Percentiles rank a stretch among this genome's conserved stretches.
These are phyloP conservation scores for Aspidapion aeneum DNA, from an alignment of 2,888 invertebrate genomes.

Conservation along the genomic window DNA sequence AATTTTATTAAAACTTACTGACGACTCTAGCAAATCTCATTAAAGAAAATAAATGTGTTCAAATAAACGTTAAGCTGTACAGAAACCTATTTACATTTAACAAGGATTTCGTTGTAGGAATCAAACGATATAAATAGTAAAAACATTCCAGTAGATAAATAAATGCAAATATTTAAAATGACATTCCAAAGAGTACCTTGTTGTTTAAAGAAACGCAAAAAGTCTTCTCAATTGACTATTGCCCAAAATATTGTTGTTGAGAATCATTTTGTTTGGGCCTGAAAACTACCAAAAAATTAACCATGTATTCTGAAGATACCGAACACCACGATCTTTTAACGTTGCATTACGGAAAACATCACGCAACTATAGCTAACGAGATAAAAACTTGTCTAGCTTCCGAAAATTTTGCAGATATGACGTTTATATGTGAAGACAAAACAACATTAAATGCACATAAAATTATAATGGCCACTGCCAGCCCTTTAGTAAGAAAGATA, in stretches of 20 bases:
- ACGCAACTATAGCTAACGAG: conserved; percentile 88
- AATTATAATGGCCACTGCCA: conserved; percentile 82
- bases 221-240: background rate
- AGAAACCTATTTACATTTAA: background rate
- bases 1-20: background rate
- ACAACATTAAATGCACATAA: conserved; percentile 79
- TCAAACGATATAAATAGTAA: background rate
- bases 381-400: conserved; percentile 85
- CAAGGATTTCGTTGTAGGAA: background rate
- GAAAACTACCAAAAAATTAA: conserved; percentile 32
- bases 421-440: conserved; percentile 81
- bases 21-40: too few relatives aligned
- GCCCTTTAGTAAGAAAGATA: conserved; percentile 77
- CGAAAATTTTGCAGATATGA: conserved; percentile 82
- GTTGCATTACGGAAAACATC: conserved; percentile 91
- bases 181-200: background rate
- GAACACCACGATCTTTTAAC: conserved; percentile 73
- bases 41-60: too few relatives aligned
- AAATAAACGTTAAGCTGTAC: background rate
- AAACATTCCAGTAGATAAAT: background rate
- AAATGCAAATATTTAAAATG: background rate
- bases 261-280: background rate
- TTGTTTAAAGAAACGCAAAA: background rate
- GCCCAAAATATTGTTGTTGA: background rate
- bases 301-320: conserved; percentile 55